Evolutionary conservation across 2,113 vertebrate species (phyloP), one percentile per base, ranked within the genome.

Genomic region (Peromyscus californicus): DNA sequence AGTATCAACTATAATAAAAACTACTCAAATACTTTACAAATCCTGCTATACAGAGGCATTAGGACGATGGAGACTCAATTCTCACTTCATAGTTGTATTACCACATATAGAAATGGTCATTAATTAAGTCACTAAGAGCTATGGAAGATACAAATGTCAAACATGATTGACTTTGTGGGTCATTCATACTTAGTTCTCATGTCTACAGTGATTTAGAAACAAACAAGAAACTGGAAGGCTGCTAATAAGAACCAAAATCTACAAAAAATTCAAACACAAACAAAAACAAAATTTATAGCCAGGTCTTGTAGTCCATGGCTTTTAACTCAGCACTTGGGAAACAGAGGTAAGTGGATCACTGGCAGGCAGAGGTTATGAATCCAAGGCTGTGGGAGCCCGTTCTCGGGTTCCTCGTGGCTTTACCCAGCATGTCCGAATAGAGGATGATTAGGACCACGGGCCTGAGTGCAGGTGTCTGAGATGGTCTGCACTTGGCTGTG

Each of bases 211-310:
- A 39, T 63, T 80, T 86, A 59, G 54, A 94, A 67, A 79, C 78
- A 79, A 79, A 79, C 7, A 31, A 51, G 45, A 51, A 16, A 78
- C 76, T 75, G n/a, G 17, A 8, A 78, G 26, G 42, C 15, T 78
- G 33, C 48, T 7, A 72, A 61, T 36, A 83, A 45, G 39, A 26
- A 42, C 36, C 51, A 24, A 92, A 86, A 36, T 57, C 2, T 54
- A 72, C 36, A 54, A 54, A 65, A 94, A 94, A 72, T 78, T 78
- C 36, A 88, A 96, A 90, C 31, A 48, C 24, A 67, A 22, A 85
- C 42, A 4, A 74, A 84, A 19, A 11, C 17, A 74, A 84, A 90
- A 54, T 33, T 26, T 33, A 0, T 83, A 83, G 63, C 24, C 63
- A 17, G 75, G 2, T 26, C 75, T 48, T 13, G 42, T 51, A 33